Evolutionary conservation across 2,113 vertebrate species (phyloP), one percentile per base, ranked within the genome.

Genomic region (Pardalotus punctatus): DNA sequence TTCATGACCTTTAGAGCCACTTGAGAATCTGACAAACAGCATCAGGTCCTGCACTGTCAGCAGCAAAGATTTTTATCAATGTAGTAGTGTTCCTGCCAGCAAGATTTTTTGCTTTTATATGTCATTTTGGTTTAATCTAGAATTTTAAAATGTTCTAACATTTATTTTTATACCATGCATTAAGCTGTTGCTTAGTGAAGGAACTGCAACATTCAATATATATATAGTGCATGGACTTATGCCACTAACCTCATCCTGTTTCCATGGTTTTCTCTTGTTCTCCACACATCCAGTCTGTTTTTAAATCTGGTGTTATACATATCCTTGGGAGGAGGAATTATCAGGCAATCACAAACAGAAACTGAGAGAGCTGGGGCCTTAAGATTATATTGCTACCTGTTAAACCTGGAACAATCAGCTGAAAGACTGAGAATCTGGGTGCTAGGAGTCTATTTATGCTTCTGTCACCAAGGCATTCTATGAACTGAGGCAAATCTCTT

Each of bases 251-350:
- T 95, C 76, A 64, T 94, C 93, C 65, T 79, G 89, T 94, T 95
- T 95, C 95, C 94, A 96, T 97, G 96, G 92, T 96, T 96, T 96
- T 92, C 93, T 88, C 80, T 86, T 91, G 72, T 90, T 93, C 58
- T 88, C 65, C 36, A 86, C 51, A 58, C 69, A 74, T 72, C 35
- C 31, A 70, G 61, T 45, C 81, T 91, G 87, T 80, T 94, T 91
- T 90, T 83, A 92, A 87, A 85, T 73, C 0, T 2, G 17, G 29
- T 66, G 43, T 86, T 90, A 73, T 80, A 58, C 42, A 48, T 83
- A 86, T 62, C 38, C 62, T 83, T 43, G 38, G 67, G 43, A 81
- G 72, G 24, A 88, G 51, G 21, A 78, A 81, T 78, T 74, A 56
- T 81, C 66, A 76, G 53, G 31, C 60, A 72, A 42, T 71, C 14